A percentile compares a stretch with the other conserved stretches of the same genome.
Evolutionary conservation across 2,113 vertebrate genomes (phyloP).

Genomic region (Brachyhypopomus gauderio): DNA sequence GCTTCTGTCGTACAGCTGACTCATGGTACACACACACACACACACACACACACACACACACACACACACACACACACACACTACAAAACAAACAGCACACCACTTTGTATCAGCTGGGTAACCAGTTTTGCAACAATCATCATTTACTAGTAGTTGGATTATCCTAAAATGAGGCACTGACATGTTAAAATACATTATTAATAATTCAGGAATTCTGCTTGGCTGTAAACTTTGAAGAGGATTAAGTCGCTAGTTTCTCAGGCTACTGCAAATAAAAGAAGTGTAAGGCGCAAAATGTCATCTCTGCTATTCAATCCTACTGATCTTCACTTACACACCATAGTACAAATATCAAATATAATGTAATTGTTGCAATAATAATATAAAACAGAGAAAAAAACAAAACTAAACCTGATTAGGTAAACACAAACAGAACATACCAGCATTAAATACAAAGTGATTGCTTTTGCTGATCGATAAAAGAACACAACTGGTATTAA

Average conservation of each 20-base stretch:
- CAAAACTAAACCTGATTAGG: no score
- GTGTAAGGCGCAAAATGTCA: no score
- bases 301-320: neutral
- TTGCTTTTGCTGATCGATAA: slow-evolving; percentile 16
- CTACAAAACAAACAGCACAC: neutral
- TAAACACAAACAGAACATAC: neutral
- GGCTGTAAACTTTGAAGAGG: neutral
- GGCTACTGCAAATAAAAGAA: neutral
- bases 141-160: neutral
- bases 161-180: neutral
- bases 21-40: slow-evolving; percentile 5
- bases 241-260: no score
- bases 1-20: slow-evolving; percentile 11
- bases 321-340: neutral
- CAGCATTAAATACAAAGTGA: neutral
- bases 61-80: neutral
- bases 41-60: no score
- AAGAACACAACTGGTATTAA: slow-evolving; percentile 16
- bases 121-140: neutral
- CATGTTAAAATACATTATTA: neutral
- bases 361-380: slow-evolving; percentile 14
- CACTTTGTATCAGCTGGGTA: neutral
- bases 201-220: neutral
- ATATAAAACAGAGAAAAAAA: neutral
- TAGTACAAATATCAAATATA: neutral